Evolutionary conservation across 2,888 invertebrate genomes (phyloP), one percentile per base, ranked within the genome.

Genomic region (Lasius platythorax): DNA sequence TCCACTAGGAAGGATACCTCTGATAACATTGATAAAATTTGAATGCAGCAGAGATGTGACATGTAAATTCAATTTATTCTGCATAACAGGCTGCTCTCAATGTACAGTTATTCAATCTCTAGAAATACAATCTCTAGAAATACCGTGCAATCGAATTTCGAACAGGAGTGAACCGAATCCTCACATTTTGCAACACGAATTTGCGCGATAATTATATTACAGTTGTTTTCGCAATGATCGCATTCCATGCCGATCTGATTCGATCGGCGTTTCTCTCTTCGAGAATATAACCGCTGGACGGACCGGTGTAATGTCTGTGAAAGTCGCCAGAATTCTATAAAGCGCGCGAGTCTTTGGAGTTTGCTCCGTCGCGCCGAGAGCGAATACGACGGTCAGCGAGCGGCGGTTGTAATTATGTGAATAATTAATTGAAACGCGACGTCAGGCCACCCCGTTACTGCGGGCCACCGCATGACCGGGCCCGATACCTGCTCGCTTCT

Each of bases 401-500:
- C 88, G 92, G 88, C 88, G 89, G 82, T 79, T 76, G 91, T 92
- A 93, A 94, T 91, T 91, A 88, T 93, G 85, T 91, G 90, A 93
- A 91, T 93, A 93, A 93, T 92, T 93, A 94, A 91, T 92, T 88
- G 92, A 92, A 90, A 90, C 90, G 90, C 92, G 94, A 94, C 94
- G 94, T 94, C 95, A 94, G 95, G 95, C 94, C 92, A 94, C 94
- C 93, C 93, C 94, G 95, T 95, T 94, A 94, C 93, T 94, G 94
- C 95, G 93, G 93, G 93, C 95, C 94, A 94, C 95, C 94, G 93
- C 93, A 91, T 91, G 91, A 93, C 93, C 92, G 87, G 92, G 94
- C 94, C 92, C 93, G 93, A 89, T 91, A 90, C 92, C 93, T 92
- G 94, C 94, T 94, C 93, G 92, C 89, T 90, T 33, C 79, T 30